Evolutionary conservation across 2,113 vertebrate genomes (phyloP).

Genomic region (Maccullochella peelii): DNA sequence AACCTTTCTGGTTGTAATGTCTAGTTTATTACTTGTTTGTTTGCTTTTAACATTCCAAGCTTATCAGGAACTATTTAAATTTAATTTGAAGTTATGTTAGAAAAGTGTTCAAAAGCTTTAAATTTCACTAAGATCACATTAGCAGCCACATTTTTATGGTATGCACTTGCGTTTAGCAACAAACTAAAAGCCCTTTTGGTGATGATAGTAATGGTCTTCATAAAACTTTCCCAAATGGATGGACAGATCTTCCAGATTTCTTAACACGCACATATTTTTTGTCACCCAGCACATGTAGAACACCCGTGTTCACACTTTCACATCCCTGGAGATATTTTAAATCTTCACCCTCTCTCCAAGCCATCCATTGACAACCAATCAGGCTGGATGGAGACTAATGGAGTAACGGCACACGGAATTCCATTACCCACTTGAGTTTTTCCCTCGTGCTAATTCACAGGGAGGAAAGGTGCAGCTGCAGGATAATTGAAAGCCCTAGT

Average conservation of each 20-base stretch:
- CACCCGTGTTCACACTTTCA: neutral
- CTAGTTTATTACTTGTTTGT: conserved; percentile 24
- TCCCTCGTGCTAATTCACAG: conserved; percentile 55
- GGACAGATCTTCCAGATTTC: conserved; percentile 17
- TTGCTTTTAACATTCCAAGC: conserved; percentile 10
- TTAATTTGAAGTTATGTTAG: conserved; percentile 8
- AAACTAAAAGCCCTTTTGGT: neutral
- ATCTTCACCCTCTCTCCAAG: neutral
- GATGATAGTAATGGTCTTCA: neutral
- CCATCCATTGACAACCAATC: conserved; percentile 33
- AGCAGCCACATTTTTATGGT: neutral
- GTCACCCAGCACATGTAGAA: neutral
- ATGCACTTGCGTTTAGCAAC: neutral
- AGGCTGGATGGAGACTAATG: conserved; percentile 27
- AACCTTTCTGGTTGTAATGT: conserved; percentile 2
- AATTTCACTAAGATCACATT: neutral
- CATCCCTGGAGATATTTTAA: conserved; percentile 4
- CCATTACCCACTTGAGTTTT: conserved; percentile 63
- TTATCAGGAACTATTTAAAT: conserved; percentile 7
- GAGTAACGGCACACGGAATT: conserved; percentile 27
- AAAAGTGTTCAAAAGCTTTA: neutral
- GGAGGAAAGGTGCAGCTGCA: conserved; percentile 38
- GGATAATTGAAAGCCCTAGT: conserved; percentile 74
- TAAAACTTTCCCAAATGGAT: conserved; percentile 18
- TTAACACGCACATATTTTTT: neutral